Conservation (phyloP, 2,888 invertebrate genomes). For the Sphecodes monilicornis region DNA sequence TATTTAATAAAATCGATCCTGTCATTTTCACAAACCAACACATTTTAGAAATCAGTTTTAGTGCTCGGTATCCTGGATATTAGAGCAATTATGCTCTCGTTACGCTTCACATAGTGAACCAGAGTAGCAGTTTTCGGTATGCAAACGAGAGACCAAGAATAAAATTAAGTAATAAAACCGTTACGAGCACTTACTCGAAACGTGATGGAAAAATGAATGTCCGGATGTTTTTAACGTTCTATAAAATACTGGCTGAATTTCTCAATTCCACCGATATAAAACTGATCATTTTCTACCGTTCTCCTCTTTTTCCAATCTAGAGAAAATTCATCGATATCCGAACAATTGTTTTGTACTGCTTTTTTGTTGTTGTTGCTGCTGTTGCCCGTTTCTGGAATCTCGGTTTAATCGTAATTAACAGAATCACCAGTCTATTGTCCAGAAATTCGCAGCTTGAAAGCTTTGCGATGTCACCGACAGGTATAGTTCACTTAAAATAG, state of each 20-base stretch:
- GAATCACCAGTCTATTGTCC: not conserved
- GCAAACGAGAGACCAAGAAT: not conserved
- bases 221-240: not conserved
- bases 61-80: not conserved
- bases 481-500: not conserved
- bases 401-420: not conserved
- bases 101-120: not conserved
- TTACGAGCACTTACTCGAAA: not conserved
- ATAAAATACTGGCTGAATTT: not conserved
- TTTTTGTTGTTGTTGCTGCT: not conserved
- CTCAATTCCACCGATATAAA: not conserved
- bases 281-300: not conserved
- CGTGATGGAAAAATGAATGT: not conserved
- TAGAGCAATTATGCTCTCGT: not conserved
- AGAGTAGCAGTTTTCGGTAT: not conserved
- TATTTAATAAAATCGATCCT: not conserved
- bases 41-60: not conserved
- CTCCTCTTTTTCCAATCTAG: not conserved
- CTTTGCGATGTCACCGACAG: not conserved
- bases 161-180: not conserved
- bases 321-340: not conserved
- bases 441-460: not conserved
- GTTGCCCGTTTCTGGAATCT: not conserved
- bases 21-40: not conserved
- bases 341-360: not conserved